Evolutionary conservation across 2,113 vertebrate genomes (phyloP), one percentile per base, ranked within the genome.

Genomic region (Polypterus bichir): DNA sequence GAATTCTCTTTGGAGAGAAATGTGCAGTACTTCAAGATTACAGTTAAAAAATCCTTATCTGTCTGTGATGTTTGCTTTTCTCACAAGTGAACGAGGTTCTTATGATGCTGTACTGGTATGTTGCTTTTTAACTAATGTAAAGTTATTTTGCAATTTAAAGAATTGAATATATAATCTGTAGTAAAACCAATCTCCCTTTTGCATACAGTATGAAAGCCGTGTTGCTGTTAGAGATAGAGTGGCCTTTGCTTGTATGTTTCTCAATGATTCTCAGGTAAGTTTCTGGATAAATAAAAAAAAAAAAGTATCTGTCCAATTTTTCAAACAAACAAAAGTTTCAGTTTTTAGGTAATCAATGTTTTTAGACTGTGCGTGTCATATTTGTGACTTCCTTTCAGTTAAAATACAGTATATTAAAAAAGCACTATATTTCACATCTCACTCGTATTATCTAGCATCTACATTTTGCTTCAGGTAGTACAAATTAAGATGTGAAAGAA

Each of bases 191-290:
- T 2, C 2, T 77, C 58, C 71, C 10, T 73, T 61, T 61, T 66
- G 62, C 64, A 69, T 66, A 3, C 77, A 98, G 95, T 87, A 91
- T 66, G 96, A 99, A 79, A 91, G 88, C 71, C 88, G 90, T 0
- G 89, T 99, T 48, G 93, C 96, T 1, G 94, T 99, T 53, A 80
- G 92, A 66, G 96, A 99, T 79, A 72, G 96, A 74, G 96, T 98
- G 47, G 96, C 96, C 46, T 99, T 99, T 64, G 94, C 96, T 63
- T 97, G 92, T 65, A 95, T 98, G 85, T 99, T 98, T 64, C 91
- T 99, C 69, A 93, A 57, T 54, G 96, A 99, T 62, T 59, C 78
- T 68, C 96, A 98, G 89, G 96, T 99, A 75, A 88, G 75, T 66
- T 47, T 5, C 8, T 5, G 27, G 27, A 27, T 27, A 27, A 27